These are phyloP conservation scores for Gobiocypris rarus DNA, from an alignment of 2,113 vertebrate genomes.

Conservation along the genomic window DNA sequence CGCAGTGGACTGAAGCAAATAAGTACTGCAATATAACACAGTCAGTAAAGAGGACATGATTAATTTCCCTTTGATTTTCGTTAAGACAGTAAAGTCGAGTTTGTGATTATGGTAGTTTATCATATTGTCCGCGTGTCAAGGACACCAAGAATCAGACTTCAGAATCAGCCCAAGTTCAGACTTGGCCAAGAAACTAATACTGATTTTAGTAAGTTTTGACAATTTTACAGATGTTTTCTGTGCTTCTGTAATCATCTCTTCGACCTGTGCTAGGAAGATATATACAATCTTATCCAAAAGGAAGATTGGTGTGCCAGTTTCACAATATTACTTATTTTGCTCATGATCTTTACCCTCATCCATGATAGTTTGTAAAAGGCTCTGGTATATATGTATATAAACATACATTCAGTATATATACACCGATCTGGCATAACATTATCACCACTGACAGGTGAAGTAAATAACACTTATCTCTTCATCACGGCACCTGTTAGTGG, in stretches of 20 bases:
- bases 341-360: neutral
- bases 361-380: no score
- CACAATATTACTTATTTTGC: no score
- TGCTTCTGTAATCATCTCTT: neutral
- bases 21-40: neutral
- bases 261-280: neutral
- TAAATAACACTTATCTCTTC: no score
- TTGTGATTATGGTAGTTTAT: neutral
- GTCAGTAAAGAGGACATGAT: slow-evolving; percentile 4
- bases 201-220: slow-evolving; percentile 10
- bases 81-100: neutral
- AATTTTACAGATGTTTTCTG: neutral
- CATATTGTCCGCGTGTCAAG: neutral
- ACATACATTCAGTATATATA: no score
- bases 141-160: neutral
- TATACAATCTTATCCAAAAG: neutral
- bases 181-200: neutral
- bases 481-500: no score
- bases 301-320: neutral
- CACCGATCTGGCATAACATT: no score
- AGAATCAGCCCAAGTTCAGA: neutral
- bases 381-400: no score
- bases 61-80: slow-evolving; percentile 13
- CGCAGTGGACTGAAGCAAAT: neutral
- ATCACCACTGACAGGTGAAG: no score